Percentiles rank a stretch among this genome's conserved stretches.
Evolutionary conservation across 2,888 invertebrate species (phyloP).

Genomic region (Nyleta sp.): DNA sequence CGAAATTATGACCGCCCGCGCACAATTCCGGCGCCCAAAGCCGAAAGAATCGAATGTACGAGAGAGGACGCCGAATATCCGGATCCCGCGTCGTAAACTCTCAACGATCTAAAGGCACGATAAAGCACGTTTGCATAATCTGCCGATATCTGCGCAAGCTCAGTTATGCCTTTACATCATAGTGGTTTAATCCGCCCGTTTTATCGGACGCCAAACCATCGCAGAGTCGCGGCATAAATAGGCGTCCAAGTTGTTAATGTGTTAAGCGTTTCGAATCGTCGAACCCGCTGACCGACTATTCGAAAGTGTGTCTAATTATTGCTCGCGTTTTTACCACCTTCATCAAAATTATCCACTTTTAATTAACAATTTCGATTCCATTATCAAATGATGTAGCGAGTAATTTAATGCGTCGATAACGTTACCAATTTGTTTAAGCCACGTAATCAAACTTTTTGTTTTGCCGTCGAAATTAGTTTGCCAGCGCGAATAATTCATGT

Average conservation of each 20-base stretch:
- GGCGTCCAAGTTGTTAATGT: conserved; percentile 23
- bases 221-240: conserved; percentile 45
- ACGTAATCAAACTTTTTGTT: conserved; percentile 6
- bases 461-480: not conserved
- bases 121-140: conserved; percentile 71
- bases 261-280: conserved; percentile 22
- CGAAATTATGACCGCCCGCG: conserved; percentile 60
- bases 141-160: conserved; percentile 68
- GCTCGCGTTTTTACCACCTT: too few relatives aligned
- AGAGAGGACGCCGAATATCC: conserved; percentile 55
- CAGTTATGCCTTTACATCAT: conserved; percentile 67
- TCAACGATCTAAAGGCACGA: conserved; percentile 63
- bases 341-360: conserved; percentile 1
- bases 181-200: conserved; percentile 66
- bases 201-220: conserved; percentile 51
- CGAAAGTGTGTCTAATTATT: too few relatives aligned
- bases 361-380: conserved; percentile 1
- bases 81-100: conserved; percentile 63
- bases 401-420: conserved; percentile 7
- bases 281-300: too few relatives aligned
- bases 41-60: conserved; percentile 60
- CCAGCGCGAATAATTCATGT: too few relatives aligned
- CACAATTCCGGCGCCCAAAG: conserved; percentile 36
- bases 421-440: not conserved
- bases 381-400: not conserved